phyloP scores from a whole-genome alignment of 2,113 vertebrate genomes.

The Carassius auratus region DNA sequence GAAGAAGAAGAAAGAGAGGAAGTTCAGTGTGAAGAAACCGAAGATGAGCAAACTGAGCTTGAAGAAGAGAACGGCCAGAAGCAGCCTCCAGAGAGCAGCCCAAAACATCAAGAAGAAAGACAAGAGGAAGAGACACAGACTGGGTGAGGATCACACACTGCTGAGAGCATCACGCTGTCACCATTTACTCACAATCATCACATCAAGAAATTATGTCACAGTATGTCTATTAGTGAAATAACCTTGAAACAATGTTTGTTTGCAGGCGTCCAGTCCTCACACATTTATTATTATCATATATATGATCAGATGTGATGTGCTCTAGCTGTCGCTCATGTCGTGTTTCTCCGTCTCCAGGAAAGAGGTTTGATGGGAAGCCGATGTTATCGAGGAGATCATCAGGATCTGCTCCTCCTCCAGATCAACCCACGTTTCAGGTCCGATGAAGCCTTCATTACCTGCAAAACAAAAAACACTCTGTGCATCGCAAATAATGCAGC shows the following conservation, averaged over 20 bases:
- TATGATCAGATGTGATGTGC: too few relatives aligned
- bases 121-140: conserved; percentile 81
- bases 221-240: too few relatives aligned
- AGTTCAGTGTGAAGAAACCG: conserved; percentile 74
- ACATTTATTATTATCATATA: too few relatives aligned
- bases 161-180: too few relatives aligned
- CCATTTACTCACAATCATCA: too few relatives aligned
- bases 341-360: conserved; percentile 74
- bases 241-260: too few relatives aligned
- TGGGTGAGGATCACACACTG: conserved; percentile 75
- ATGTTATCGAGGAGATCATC: conserved; percentile 81
- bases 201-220: too few relatives aligned
- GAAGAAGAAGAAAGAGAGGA: conserved; percentile 85
- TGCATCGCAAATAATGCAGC: not conserved
- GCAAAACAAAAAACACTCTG: not conserved
- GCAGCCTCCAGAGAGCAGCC: conserved; percentile 77
- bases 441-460: not conserved
- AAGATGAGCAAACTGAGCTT: conserved; percentile 76
- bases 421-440: conserved; percentile 90
- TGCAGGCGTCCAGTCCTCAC: too few relatives aligned
- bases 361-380: conserved; percentile 82
- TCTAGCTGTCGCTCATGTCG: not conserved
- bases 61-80: conserved; percentile 79
- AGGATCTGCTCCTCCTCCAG: conserved; percentile 72
- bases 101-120: conserved; percentile 77